These are phyloP conservation scores for Daubentonia madagascariensis DNA, from an alignment of 2,113 vertebrate species.

Conservation along the genomic window DNA sequence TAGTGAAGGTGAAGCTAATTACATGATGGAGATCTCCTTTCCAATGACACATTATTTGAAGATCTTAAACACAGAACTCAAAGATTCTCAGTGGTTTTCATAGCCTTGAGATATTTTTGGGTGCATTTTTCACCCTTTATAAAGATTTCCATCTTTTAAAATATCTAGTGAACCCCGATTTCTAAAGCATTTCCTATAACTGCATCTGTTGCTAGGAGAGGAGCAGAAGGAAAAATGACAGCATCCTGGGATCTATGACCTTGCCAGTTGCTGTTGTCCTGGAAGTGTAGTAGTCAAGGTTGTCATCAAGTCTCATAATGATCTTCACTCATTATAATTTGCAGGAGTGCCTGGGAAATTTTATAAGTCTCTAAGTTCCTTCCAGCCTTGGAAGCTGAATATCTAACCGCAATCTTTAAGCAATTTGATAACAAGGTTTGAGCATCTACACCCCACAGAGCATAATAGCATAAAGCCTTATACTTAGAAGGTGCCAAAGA, in stretches of 20 bases:
- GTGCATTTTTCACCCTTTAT: slow-evolving; percentile 70
- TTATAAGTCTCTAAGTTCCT: neutral
- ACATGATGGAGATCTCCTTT: slow-evolving; percentile 39
- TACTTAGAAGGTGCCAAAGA: neutral
- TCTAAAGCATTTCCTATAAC: slow-evolving; percentile 53
- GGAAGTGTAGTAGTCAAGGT: slow-evolving; percentile 33
- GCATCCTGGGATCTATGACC: slow-evolving; percentile 46
- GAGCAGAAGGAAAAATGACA: slow-evolving; percentile 51
- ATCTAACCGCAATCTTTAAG: neutral
- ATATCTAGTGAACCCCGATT: slow-evolving; percentile 65
- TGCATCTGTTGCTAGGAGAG: slow-evolving; percentile 74
- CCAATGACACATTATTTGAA: slow-evolving; percentile 54
- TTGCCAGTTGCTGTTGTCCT: slow-evolving; percentile 30
- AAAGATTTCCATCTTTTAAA: slow-evolving; percentile 71
- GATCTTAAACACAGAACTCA: slow-evolving; percentile 65
- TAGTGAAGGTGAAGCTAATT: slow-evolving; percentile 54
- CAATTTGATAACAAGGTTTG: slow-evolving; percentile 1
- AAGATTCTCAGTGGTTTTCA: slow-evolving; percentile 71
- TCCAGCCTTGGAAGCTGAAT: slow-evolving; percentile 2
- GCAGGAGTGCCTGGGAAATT: slow-evolving; percentile 36
- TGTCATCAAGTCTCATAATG: slow-evolving; percentile 50
- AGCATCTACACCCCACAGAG: neutral
- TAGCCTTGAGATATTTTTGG: slow-evolving; percentile 57
- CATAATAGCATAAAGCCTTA: neutral
- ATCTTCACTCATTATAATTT: slow-evolving; percentile 58